phyloP scores from a whole-genome alignment of 2,888 invertebrate species.

The Leucoptera coffeella region DNA sequence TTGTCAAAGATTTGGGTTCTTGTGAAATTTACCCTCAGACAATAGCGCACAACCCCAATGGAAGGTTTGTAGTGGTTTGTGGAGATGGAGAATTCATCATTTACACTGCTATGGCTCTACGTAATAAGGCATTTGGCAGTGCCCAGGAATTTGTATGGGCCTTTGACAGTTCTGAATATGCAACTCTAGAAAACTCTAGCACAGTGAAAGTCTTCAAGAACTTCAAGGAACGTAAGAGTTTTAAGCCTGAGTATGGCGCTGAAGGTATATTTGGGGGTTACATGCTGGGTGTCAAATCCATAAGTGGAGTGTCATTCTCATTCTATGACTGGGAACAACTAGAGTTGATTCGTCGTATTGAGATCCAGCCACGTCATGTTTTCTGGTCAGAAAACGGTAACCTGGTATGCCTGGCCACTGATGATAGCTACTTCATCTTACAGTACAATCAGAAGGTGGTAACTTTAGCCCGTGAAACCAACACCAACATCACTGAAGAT shows the following conservation, averaged over 20 bases:
- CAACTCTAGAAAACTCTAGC: slow-evolving; percentile 82
- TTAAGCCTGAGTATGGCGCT: slow-evolving; percentile 95
- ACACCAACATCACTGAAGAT: slow-evolving; percentile 77
- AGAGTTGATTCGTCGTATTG: slow-evolving; percentile 84
- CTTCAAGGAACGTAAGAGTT: slow-evolving; percentile 93
- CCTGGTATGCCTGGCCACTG: slow-evolving; percentile 88
- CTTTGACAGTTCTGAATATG: slow-evolving; percentile 89
- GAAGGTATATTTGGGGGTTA: slow-evolving; percentile 94
- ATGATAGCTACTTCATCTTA: slow-evolving; percentile 92
- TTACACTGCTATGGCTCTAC: slow-evolving; percentile 97
- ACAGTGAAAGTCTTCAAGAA: slow-evolving; percentile 94
- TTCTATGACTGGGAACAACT: slow-evolving; percentile 98
- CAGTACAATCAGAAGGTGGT: slow-evolving; percentile 82
- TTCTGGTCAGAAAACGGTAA: slow-evolving; percentile 97
- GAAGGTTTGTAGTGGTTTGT: slow-evolving; percentile 87
- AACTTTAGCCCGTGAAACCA: slow-evolving; percentile 67
- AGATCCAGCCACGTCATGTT: slow-evolving; percentile 88
- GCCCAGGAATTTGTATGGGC: slow-evolving; percentile 99
- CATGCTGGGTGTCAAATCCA: slow-evolving; percentile 86
- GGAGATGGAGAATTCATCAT: slow-evolving; percentile 99
- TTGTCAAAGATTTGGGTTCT: slow-evolving; percentile 97
- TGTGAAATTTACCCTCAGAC: slow-evolving; percentile 99
- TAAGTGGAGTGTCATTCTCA: slow-evolving; percentile 88
- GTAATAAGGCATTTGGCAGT: slow-evolving; percentile 97
- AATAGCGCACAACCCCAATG: slow-evolving; percentile 97